phyloP scores from a whole-genome alignment of 1,140 invertebrate species.

The Helicoverpa armigera region DNA sequence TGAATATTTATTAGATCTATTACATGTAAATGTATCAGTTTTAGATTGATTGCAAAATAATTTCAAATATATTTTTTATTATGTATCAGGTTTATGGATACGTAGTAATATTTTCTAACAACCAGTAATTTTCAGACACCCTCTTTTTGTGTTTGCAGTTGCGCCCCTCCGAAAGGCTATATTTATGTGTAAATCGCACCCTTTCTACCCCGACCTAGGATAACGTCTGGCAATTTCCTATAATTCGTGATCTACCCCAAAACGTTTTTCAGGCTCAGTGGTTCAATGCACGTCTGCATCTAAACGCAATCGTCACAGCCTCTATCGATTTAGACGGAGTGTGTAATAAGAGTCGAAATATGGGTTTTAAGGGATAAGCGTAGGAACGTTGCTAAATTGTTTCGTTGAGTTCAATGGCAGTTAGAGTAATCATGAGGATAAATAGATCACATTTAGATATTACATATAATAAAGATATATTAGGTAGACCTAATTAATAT shows the following conservation, averaged over 20 bases:
- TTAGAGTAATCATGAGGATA: too few relatives aligned
- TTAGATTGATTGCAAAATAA: too few relatives aligned
- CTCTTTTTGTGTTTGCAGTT: neutral
- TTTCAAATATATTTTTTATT: too few relatives aligned
- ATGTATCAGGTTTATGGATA: neutral
- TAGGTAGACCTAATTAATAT: too few relatives aligned
- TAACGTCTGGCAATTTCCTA: constrained; percentile 68
- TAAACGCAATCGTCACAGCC: constrained; percentile 38
- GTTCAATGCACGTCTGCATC: constrained; percentile 1
- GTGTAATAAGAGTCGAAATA: neutral
- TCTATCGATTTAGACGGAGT: constrained; percentile 37
- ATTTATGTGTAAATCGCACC: constrained; percentile 18
- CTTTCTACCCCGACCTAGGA: constrained; percentile 70
- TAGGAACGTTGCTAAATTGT: neutral
- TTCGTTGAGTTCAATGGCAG: too few relatives aligned
- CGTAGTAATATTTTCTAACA: neutral
- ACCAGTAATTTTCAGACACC: neutral
- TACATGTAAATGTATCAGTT: too few relatives aligned
- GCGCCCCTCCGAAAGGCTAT: constrained; percentile 1
- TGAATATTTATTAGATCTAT: too few relatives aligned
- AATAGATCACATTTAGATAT: too few relatives aligned
- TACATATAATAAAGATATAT: too few relatives aligned
- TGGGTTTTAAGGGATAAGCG: neutral
- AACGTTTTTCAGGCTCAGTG: constrained; percentile 40
- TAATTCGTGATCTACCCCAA: constrained; percentile 60